Evolutionary conservation across 1,140 invertebrate genomes (phyloP), one percentile per base, ranked within the genome.

Genomic region (Saccostrea glomerata): DNA sequence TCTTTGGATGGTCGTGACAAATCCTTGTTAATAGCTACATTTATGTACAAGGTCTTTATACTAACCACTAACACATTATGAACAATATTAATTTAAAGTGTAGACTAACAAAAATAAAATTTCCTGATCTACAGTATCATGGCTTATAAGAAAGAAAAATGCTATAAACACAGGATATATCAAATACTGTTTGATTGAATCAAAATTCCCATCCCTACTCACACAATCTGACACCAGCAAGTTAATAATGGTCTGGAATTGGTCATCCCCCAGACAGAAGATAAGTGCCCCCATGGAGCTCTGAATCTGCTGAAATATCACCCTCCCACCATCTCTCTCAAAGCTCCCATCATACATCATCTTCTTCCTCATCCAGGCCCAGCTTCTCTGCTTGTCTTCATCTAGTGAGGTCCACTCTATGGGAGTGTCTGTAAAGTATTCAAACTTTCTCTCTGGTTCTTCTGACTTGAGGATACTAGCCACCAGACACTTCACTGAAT

Each of bases 311-410:
- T 77, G 23, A 30, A 77, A 77, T 36, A 77, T 36, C 25, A 77
- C 25, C 30, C 25, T 77, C 70, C 70, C 12, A 25, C 70, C 70
- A 36, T 77, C 70, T 15, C 23, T 36, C 30, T 25, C 23, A 25
- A 77, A 77, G 30, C 70, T 12, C 13, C 70, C 70, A 77, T 77
- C 70, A 77, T 12, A 77, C 11, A 77, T 77, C 70, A 77, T 77
- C 30, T 30, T 77, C 23, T 77, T 77, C 70, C 30, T 77, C 23
- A 30, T 40, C 70, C 70, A 77, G 30, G 9, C 13, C 70, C 70
- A 77, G 25, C 25, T 77, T 4, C 30, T 12, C 15, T 77, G 25
- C 25, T 36, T 77, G 25, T 36, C 70, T 77, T 25, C 30, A 36
- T 77, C 70, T 36, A 36, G 70, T 36, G 30, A 77, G 15, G 25